Evolutionary conservation across 2,888 invertebrate genomes (phyloP).

Genomic region (Thereva nobilitata): DNA sequence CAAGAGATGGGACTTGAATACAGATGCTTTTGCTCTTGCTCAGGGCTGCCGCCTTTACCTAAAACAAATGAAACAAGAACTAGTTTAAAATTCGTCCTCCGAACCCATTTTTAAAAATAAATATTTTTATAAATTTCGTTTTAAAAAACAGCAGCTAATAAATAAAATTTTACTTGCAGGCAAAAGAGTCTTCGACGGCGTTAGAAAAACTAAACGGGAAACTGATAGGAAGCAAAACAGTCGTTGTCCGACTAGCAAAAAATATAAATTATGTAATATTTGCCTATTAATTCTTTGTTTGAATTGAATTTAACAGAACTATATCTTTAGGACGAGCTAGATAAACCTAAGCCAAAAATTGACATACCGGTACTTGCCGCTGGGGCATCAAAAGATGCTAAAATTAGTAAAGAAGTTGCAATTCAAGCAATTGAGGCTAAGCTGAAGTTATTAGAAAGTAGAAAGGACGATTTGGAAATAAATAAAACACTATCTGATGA

Average conservation of each 20-base stretch:
- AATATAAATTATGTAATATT: constrained; percentile 66
- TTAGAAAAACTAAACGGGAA: constrained; percentile 75
- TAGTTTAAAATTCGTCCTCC: too few relatives aligned
- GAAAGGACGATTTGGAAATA: constrained; percentile 69
- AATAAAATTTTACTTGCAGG: constrained; percentile 43
- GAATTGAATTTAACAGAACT: constrained; percentile 1
- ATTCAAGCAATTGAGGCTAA: constrained; percentile 90
- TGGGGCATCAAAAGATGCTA: constrained; percentile 61
- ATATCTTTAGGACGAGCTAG: constrained; percentile 69
- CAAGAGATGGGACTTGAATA: too few relatives aligned
- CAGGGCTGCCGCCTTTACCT: too few relatives aligned
- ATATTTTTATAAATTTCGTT: not conserved
- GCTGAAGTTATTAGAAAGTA: constrained; percentile 75
- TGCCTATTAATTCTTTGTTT: constrained; percentile 41
- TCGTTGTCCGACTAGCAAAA: constrained; percentile 82
- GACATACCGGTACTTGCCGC: constrained; percentile 79
- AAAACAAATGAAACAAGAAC: too few relatives aligned
- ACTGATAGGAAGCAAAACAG: constrained; percentile 71
- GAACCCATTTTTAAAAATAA: too few relatives aligned
- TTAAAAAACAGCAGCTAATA: not conserved
- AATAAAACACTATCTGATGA: constrained; percentile 71
- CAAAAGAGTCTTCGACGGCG: constrained; percentile 70
- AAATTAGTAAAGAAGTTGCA: constrained; percentile 75
- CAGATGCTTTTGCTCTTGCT: too few relatives aligned
- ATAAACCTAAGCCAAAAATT: constrained; percentile 74